A percentile compares a stretch with the other conserved stretches of the same genome.
phyloP scores from a whole-genome alignment of 2,888 invertebrate species.

The Rhynchonema sp. region DNA sequence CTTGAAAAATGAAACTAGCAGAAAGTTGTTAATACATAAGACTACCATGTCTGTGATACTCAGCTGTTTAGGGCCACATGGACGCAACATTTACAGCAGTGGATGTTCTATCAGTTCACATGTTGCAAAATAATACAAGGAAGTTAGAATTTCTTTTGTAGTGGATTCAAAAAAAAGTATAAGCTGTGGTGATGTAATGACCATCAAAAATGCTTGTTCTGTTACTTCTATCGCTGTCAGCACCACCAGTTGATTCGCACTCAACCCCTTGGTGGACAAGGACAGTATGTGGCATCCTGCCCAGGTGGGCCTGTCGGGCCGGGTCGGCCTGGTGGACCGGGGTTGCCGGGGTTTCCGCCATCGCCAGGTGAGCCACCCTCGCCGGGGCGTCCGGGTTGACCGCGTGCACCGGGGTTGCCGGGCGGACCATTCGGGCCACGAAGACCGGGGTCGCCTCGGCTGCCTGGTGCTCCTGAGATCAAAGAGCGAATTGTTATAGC shows the following conservation, averaged over 20 bases:
- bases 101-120: too few relatives aligned
- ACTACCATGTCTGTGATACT: too few relatives aligned
- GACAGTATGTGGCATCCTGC: not conserved
- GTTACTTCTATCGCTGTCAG: too few relatives aligned
- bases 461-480: not conserved
- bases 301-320: not conserved
- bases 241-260: too few relatives aligned
- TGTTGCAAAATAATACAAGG: too few relatives aligned
- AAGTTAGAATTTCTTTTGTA: too few relatives aligned
- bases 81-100: too few relatives aligned
- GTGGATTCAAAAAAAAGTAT: too few relatives aligned
- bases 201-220: not conserved
- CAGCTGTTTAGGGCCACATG: too few relatives aligned
- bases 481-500: not conserved
- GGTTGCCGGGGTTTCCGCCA: not conserved
- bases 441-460: not conserved
- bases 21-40: too few relatives aligned
- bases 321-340: not conserved
- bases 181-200: not conserved
- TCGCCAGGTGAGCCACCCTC: not conserved
- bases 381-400: not conserved
- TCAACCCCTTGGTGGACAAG: not conserved
- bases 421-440: not conserved
- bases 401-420: not conserved
- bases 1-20: too few relatives aligned